A percentile compares a stretch with the other conserved stretches of the same genome.
Conservation (phyloP, 2,797 vertebrate genomes). For the Simalia tracyae region DNA sequence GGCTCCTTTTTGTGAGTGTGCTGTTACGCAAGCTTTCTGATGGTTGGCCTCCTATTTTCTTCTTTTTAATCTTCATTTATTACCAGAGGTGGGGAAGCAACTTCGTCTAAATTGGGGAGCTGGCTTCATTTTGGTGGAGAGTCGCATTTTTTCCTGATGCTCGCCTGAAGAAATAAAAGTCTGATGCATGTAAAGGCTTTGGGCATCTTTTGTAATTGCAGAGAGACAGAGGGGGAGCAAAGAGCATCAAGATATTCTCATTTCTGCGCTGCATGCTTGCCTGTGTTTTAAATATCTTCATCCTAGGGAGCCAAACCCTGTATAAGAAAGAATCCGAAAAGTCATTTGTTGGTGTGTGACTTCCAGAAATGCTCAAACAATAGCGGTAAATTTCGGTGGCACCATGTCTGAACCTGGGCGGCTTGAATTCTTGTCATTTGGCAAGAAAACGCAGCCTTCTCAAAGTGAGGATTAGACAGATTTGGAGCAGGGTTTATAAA, state of each 20-base stretch:
- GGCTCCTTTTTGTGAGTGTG: not conserved
- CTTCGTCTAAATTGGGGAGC: not conserved
- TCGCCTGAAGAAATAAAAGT: conserved; percentile 11
- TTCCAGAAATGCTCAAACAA: not conserved
- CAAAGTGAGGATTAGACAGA: too few species aligned
- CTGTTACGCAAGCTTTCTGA: not conserved
- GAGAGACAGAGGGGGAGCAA: not conserved
- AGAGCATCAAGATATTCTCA: not conserved
- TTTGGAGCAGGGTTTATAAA: too few species aligned
- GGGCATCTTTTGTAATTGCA: not conserved
- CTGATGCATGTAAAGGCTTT: too few species aligned
- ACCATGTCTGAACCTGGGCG: not conserved
- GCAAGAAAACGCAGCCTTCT: too few species aligned
- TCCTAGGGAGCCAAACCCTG: not conserved
- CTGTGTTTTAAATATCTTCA: not conserved
- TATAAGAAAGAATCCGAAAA: not conserved
- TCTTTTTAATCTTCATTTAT: not conserved
- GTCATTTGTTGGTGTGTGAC: too few species aligned
- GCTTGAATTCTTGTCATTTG: too few species aligned
- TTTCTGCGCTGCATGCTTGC: not conserved
- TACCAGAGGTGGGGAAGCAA: not conserved
- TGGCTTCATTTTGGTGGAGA: not conserved
- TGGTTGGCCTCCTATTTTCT: not conserved
- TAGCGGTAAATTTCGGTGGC: not conserved
- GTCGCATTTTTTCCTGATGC: too few species aligned